Base-by-base conservation (phyloP, 2,888 invertebrate species). In the Aleiodes leptofemur region DNA sequence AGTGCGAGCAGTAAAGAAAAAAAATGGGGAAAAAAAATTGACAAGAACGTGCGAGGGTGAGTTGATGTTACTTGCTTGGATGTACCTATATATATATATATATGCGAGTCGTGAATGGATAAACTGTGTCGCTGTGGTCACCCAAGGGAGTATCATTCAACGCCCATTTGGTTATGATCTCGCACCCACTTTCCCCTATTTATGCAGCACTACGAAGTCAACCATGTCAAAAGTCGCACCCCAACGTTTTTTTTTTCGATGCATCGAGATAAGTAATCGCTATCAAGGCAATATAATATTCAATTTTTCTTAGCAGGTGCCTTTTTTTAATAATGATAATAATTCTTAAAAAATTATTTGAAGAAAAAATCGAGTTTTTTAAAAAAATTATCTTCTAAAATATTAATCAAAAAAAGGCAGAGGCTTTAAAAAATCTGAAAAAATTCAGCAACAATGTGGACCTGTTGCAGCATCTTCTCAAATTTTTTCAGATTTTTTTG, bases 71-170 rank as follows among this genome's bases (percentile, higher is more conserved):
- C 23, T 23, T 56, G 64, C 53, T 38, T 66, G 50, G 31, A n/a
- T 29, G 66, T 70, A 48, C 13, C n/a, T 56, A 68, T 68, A n/a
- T 43, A 23, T 57, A 31, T 48, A 53, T 72, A 53, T 50, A 53
- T 14, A n/a, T n/a, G n/a, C n/a, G 85, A 82, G n/a, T 84, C 85
- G 84, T 87, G 89, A 82, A 90, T 90, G 90, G 90, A 90, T 90
- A 90, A 90, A 90, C 90, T 88, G 89, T 90, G 90, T 90, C 87
- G 88, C 87, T 81, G 84, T 84, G 83, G 84, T 84, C 81, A 86
- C 88, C 86, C 88, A 82, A 79, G 87, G 88, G 86, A 87, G 86
- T 82, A 86, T 88, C 87, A 85, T 88, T 88, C 87, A 86, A 86
- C 86, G 86, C 87, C 87, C 87, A 87, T 88, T 89, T 87, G 85